Conservation (phyloP, 2,113 vertebrate genomes). For the Helogale parvula region DNA sequence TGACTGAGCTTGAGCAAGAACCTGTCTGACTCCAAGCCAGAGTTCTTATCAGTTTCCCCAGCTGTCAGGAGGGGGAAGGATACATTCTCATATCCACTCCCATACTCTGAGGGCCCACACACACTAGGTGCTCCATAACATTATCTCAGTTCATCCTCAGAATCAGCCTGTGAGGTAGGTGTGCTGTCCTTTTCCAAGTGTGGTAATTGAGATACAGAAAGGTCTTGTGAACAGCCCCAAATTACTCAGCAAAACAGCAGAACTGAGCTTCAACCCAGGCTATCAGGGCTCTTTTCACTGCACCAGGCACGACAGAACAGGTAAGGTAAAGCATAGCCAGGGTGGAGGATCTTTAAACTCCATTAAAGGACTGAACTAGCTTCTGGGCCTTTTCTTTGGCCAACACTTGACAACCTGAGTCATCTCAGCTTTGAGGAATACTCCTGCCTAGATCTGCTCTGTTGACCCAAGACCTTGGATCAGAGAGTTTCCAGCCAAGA, state of each 20-base stretch:
- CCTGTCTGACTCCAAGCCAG: neutral
- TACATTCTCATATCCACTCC: neutral
- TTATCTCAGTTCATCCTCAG: neutral
- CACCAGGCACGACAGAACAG: neutral
- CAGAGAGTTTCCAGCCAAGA: neutral
- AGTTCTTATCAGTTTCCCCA: neutral
- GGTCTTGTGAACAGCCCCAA: neutral
- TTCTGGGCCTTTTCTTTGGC: neutral
- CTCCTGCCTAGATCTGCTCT: neutral
- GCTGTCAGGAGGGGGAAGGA: neutral
- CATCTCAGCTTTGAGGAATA: conserved; percentile 43
- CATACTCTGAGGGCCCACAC: neutral
- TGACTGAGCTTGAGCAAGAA: neutral
- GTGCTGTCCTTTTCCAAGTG: neutral
- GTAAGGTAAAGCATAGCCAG: neutral
- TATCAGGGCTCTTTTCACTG: neutral
- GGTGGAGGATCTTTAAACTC: neutral
- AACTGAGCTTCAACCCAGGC: neutral
- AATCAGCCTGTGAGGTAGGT: neutral
- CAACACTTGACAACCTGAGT: conserved; percentile 39
- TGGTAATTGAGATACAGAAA: neutral
- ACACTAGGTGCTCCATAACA: neutral
- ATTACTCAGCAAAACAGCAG: neutral
- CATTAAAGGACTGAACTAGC: neutral
- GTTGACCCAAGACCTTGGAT: conserved; percentile 2